phyloP scores from a whole-genome alignment of 2,888 invertebrate species.

The Lasioglossum leucozonium region DNA sequence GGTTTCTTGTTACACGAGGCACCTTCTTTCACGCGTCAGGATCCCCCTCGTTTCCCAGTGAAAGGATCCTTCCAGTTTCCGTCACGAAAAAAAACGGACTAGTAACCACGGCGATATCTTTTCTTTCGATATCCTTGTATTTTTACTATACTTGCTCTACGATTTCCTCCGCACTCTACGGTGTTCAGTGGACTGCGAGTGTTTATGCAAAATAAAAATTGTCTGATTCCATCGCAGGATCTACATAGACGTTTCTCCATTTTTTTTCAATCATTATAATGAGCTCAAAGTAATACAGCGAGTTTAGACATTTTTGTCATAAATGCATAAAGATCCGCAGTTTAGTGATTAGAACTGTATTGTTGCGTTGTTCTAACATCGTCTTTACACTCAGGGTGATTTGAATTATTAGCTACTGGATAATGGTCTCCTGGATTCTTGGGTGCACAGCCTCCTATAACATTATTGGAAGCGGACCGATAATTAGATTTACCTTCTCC shows the following conservation, averaged over 20 bases:
- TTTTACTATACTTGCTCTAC: not conserved
- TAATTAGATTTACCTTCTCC: no score
- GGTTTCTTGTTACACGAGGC: slow-evolving; percentile 13
- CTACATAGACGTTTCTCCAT: no score
- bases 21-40: not conserved
- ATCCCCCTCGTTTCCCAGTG: not conserved
- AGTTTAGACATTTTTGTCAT: not conserved
- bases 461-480: no score
- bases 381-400: no score
- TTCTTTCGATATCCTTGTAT: not conserved
- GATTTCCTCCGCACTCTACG: not conserved
- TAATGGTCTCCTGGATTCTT: no score
- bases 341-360: no score
- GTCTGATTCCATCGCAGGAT: no score
- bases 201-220: not conserved
- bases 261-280: not conserved
- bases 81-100: not conserved
- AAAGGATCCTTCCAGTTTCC: not conserved
- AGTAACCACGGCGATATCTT: not conserved
- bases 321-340: no score
- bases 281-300: not conserved
- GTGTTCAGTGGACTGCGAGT: no score
- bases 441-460: no score
- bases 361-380: no score
- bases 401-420: no score